A percentile compares a stretch with the other conserved stretches of the same genome.
phyloP scores from a whole-genome alignment of 2,888 invertebrate genomes.

The Meliscaeva auricollis region DNA sequence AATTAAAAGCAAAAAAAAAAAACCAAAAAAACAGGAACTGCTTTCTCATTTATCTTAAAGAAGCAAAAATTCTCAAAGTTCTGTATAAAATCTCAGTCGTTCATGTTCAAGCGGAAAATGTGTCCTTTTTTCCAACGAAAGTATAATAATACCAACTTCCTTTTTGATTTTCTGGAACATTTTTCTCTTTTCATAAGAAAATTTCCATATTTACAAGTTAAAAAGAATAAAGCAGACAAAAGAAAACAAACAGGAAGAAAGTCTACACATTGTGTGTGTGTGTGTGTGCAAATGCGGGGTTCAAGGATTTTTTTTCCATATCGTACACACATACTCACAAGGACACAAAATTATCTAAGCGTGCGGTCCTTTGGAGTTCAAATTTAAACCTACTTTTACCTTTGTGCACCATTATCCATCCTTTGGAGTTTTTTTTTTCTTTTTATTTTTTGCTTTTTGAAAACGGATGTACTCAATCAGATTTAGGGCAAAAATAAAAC shows the following conservation, averaged over 20 bases:
- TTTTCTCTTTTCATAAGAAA: conserved; percentile 31
- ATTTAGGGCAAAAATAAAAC: conserved; percentile 54
- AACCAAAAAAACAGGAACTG: conserved; percentile 24
- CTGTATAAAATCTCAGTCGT: conserved; percentile 67
- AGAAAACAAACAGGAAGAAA: conserved; percentile 21
- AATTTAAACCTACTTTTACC: conserved; percentile 23
- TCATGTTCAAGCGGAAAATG: conserved; percentile 71
- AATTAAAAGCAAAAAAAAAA: conserved; percentile 4
- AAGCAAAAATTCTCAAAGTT: conserved; percentile 50
- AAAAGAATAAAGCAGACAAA: conserved; percentile 18
- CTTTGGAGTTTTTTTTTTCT: conserved; percentile 22
- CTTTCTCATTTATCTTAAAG: conserved; percentile 60
- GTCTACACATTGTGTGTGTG: conserved; percentile 19
- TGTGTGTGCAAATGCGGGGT: not conserved
- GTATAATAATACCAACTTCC: not conserved
- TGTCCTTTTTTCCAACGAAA: conserved; percentile 37
- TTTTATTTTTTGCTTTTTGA: conserved; percentile 24
- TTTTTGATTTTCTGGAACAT: conserved; percentile 25
- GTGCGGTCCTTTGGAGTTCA: conserved; percentile 46
- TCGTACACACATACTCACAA: conserved; percentile 21
- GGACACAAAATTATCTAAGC: conserved; percentile 62
- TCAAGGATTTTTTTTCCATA: conserved; percentile 29
- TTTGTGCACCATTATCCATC: not conserved
- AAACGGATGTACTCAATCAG: conserved; percentile 70
- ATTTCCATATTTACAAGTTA: conserved; percentile 58